Conservation (phyloP, 2,888 invertebrate genomes). For the Thymelicus acteon region DNA sequence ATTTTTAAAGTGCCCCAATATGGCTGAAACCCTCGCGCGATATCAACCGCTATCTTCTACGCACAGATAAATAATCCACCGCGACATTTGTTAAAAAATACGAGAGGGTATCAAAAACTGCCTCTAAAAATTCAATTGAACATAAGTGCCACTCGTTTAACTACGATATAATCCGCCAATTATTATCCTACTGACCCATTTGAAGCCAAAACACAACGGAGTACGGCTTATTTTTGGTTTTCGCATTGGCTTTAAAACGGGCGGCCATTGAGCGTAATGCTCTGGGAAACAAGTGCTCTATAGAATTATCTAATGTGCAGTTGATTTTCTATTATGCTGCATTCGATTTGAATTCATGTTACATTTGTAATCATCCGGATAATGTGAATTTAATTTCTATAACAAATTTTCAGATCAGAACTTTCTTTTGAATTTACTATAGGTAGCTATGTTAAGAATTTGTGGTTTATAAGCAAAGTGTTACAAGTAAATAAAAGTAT, state of each 20-base stretch:
- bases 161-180: conserved; percentile 45
- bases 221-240: conserved; percentile 37
- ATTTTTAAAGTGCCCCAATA: conserved; percentile 80
- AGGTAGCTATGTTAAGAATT: too few species aligned
- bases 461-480: too few species aligned
- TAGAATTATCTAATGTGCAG: conserved; percentile 50
- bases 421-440: neutral
- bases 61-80: conserved; percentile 64
- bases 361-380: conserved; percentile 32
- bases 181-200: conserved; percentile 38
- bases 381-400: conserved; percentile 29
- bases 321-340: conserved; percentile 52
- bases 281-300: conserved; percentile 40
- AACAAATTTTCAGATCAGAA: conserved; percentile 6
- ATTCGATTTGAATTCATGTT: conserved; percentile 29
- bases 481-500: too few species aligned
- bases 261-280: conserved; percentile 38
- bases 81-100: conserved; percentile 83
- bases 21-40: conserved; percentile 58
- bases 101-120: conserved; percentile 73
- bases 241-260: conserved; percentile 32
- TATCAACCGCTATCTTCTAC: conserved; percentile 60
- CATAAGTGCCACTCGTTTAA: conserved; percentile 70
- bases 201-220: conserved; percentile 27
- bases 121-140: conserved; percentile 76